Evolutionary conservation across 1,140 invertebrate genomes (phyloP).

Genomic region (Thalassaphorura encarpata): DNA sequence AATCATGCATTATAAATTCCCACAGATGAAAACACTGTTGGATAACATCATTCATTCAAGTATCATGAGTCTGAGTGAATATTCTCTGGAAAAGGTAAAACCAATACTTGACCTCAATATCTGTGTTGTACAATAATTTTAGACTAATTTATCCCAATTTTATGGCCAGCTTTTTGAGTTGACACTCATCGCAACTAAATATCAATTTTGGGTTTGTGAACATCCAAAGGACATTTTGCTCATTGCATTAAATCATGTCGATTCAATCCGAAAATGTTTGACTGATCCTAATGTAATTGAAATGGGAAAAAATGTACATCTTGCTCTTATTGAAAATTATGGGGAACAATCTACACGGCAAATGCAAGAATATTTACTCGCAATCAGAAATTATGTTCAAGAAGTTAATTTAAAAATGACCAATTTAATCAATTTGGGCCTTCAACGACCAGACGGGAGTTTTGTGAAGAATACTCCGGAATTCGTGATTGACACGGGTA

Average conservation of each 20-base stretch:
- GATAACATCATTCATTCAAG: constrained; percentile 25
- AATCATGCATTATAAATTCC: constrained; percentile 12
- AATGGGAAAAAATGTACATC: constrained; percentile 1
- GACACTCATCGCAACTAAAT: constrained; percentile 29
- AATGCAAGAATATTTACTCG: constrained; percentile 22
- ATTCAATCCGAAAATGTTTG: constrained; percentile 15
- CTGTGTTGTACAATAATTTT: constrained; percentile 4
- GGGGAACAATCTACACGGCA: constrained; percentile 13
- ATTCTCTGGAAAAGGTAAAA: constrained; percentile 30
- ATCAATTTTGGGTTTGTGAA: constrained; percentile 27
- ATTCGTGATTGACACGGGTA: constrained; percentile 13
- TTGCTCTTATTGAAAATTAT: constrained; percentile 5
- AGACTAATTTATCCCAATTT: too few species aligned
- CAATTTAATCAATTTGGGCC: constrained; percentile 26
- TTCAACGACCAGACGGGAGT: constrained; percentile 22
- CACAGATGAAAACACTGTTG: constrained; percentile 15
- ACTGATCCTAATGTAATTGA: constrained; percentile 18
- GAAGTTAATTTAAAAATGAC: constrained; percentile 31
- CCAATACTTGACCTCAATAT: background rate
- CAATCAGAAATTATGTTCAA: constrained; percentile 20
- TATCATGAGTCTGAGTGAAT: constrained; percentile 30
- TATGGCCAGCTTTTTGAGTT: constrained; percentile 25
- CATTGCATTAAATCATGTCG: constrained; percentile 30
- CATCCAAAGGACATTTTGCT: constrained; percentile 26
- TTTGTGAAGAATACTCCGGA: constrained; percentile 23